Evolutionary conservation across 2,113 vertebrate species (phyloP), one percentile per base, ranked within the genome.

Genomic region (Chascanopsetta lugubris): DNA sequence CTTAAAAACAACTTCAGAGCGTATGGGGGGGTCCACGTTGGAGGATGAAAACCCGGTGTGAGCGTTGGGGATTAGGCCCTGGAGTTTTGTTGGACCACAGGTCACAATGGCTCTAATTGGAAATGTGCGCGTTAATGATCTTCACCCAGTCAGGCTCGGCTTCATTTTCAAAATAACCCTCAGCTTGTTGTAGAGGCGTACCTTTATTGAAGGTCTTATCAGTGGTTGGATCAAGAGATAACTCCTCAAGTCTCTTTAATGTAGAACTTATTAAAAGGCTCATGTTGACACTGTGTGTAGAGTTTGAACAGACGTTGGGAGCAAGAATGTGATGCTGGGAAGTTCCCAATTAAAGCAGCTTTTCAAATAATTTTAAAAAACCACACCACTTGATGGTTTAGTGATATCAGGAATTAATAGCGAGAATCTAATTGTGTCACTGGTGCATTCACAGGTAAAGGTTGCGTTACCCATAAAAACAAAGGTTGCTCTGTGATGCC

Each of bases 101-200:
- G 58, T 70, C 36, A 69, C 62, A 65, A 46, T 62, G 51, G 70
- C 36, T 15, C 43, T 86, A 84, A 82, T 82, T 75, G 77, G 66
- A 80, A 80, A 70, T 66, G 27, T 68, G 47, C 21, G 48, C 42
- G 18, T 59, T 71, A 84, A 84, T 79, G 80, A 85, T 74, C 71
- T 71, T 72, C 61, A 67, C 61, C 36, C 21, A 38, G 58, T 73
- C 36, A 72, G 53, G 54, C 47, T 42, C 15, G 32, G 45, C 59
- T 70, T 63, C 54, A 59, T 66, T 83, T 74, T 61, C 21, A 8
- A 54, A 74, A 69, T 66, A 63, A 60, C 72, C 62, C 65, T 72
- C 75, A 69, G 81, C 72, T 74, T 77, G 67, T 48, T 51, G 57
- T 51, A 15, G 51, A 59, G 45, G 64, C 38, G 64, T 18, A 82